A percentile compares a stretch with the other conserved stretches of the same genome.
Evolutionary conservation across 2,113 vertebrate species (phyloP).

Genomic region (Phrynosoma blainvillii): DNA sequence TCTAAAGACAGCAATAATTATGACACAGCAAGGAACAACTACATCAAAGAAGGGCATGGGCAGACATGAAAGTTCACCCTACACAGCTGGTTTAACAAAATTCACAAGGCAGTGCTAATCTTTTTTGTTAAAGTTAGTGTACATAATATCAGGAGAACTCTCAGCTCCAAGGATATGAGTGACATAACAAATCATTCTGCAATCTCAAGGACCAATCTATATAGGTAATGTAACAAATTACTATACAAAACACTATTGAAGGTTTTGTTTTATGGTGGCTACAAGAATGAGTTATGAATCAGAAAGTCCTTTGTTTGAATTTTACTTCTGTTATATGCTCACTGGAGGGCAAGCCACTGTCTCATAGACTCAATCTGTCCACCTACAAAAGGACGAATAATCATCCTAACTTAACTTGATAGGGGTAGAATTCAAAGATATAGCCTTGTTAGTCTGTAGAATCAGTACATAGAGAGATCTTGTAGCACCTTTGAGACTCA

Average conservation of each 20-base stretch:
- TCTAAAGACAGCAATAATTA: not conserved
- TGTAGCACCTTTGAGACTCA: no score
- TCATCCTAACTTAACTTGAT: no score
- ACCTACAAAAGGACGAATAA: no score
- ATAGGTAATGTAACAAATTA: not conserved
- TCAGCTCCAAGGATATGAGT: not conserved
- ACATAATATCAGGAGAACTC: not conserved
- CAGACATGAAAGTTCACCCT: not conserved
- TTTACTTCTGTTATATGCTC: not conserved
- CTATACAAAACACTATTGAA: not conserved
- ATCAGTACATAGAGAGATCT: no score
- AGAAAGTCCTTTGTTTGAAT: not conserved
- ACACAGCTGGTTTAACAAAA: not conserved
- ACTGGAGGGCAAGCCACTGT: not conserved
- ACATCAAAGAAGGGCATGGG: not conserved
- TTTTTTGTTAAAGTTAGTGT: slow-evolving; percentile 4
- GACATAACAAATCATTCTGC: not conserved
- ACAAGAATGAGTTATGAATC: not conserved
- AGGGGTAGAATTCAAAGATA: no score
- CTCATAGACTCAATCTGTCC: not conserved
- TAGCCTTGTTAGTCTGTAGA: no score
- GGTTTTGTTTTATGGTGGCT: not conserved
- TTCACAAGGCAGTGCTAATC: not conserved
- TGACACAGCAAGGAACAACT: not conserved
- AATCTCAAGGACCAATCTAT: not conserved